Base-by-base conservation (phyloP, 2,797 vertebrate species). In the Sardinella longiceps region DNA sequence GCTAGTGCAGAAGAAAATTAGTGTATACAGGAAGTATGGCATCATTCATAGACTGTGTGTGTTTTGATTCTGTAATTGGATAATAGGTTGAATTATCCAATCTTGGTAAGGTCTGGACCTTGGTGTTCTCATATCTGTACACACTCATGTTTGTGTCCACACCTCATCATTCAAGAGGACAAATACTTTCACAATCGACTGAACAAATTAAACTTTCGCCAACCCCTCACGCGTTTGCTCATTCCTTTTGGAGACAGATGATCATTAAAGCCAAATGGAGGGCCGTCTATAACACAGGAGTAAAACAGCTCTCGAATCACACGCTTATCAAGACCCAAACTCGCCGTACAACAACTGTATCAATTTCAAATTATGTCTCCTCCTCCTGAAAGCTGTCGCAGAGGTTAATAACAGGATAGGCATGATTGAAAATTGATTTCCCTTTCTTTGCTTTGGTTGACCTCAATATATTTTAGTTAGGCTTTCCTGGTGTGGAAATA, bases 381-480 rank as follows among this genome's bases (percentile, higher is more conserved):
- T 74, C 33, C 12, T 77, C 70, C 66, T 39, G 33, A 77, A 77
- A 23, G 37, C 70, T 23, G 20, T 23, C 20, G 1, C 70, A 23
- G 18, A 37, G 33, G 70, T 77, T 77, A 77, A 77, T 43, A 77
- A 77, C 70, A 77, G 70, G 70, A 23, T 37, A 77, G 18, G 33
- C 15, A 39, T 39, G 70, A 77, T 39, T 43, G 70, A 39, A 77
- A 77, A 77, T 77, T 43, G 70, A 77, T 77, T 77, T 43, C 6
- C 28, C 4, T 5, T 37, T 5, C 9, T 33, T 0, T 43, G 11
- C 30, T 77, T 74, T 74, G 23, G 23, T 58, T 0, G n/a, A n/a
- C 56, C n/a, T 58, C 33, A 77, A 77, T 77, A 77, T 23, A 28
- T 77, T 77, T 43, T 23, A 18, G 5, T 18, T 18, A 77, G 18